Conservation (phyloP, 2,113 vertebrate species). For the Thermophis baileyi region DNA sequence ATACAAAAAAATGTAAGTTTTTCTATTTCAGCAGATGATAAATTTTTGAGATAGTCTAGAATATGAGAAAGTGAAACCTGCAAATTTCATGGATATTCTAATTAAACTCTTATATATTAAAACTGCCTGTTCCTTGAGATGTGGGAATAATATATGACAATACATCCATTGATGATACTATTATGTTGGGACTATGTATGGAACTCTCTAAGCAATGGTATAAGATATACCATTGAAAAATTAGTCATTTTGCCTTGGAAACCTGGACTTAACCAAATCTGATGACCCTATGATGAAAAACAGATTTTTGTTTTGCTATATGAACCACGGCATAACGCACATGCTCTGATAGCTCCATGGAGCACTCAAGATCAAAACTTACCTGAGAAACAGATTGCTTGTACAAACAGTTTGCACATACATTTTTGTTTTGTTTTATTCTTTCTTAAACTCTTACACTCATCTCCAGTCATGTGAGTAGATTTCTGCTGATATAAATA, state of each 20-base stretch:
- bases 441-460: background rate
- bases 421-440: background rate
- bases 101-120: background rate
- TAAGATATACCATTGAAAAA: background rate
- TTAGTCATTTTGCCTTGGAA: background rate
- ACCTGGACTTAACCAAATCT: background rate
- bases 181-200: background rate
- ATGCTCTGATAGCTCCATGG: background rate
- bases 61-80: background rate
- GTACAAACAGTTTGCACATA: background rate
- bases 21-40: background rate
- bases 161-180: background rate
- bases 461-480: background rate
- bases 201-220: background rate
- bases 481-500: background rate
- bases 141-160: background rate
- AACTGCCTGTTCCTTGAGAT: background rate
- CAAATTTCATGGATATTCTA: background rate
- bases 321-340: background rate
- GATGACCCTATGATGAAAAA: background rate
- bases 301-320: background rate
- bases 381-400: background rate
- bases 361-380: background rate
- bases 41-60: background rate
- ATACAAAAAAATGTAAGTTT: background rate